These are phyloP conservation scores for Lottia scabra DNA, from an alignment of 2,888 invertebrate species.

Conservation along the genomic window DNA sequence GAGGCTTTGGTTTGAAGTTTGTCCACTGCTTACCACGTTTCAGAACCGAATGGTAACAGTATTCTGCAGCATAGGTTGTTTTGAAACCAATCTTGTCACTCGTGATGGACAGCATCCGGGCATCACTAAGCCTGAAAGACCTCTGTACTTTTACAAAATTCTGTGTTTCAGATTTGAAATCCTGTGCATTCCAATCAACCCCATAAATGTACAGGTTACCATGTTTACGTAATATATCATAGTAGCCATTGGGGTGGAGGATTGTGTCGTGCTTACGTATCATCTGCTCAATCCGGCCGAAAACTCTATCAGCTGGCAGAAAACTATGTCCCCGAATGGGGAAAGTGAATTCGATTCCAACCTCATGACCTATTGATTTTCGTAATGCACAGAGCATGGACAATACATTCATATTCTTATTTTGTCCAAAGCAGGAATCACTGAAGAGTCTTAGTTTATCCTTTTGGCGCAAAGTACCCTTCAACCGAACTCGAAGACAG, in stretches of 20 bases:
- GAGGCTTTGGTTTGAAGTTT: background rate
- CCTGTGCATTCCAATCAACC: background rate
- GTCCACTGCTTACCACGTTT: constrained; percentile 5
- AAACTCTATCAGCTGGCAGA: constrained; percentile 14
- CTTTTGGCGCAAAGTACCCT: background rate
- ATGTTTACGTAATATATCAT: background rate
- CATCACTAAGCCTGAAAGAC: constrained; percentile 13
- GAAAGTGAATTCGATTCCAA: background rate
- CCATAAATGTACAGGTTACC: background rate
- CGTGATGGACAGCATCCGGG: background rate
- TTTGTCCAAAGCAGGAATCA: background rate
- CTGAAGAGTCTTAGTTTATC: background rate
- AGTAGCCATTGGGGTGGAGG: background rate
- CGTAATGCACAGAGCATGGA: background rate
- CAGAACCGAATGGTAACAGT: constrained; percentile 6
- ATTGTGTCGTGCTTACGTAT: constrained; percentile 10
- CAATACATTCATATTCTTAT: constrained; percentile 6
- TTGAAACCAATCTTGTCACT: background rate
- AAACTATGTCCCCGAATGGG: constrained; percentile 3
- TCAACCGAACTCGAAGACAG: background rate
- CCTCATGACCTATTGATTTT: background rate
- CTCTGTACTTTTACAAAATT: background rate
- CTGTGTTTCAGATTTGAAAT: background rate
- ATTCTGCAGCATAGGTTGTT: background rate
- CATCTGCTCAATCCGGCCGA: constrained; percentile 10